phyloP scores from a whole-genome alignment of 2,113 vertebrate genomes.

The Psittacula cyanocephala region DNA sequence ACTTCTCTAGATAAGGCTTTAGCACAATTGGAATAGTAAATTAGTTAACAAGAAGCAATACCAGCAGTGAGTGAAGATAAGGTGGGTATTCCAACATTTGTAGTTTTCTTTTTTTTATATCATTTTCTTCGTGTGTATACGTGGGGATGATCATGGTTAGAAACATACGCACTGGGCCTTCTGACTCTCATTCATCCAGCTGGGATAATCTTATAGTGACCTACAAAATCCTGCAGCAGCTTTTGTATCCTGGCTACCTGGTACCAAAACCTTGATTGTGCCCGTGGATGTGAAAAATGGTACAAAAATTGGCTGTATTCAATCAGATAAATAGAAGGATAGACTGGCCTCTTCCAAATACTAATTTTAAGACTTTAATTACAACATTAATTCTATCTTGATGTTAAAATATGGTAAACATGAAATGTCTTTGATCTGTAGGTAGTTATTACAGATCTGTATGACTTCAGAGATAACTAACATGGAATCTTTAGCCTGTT shows the following conservation, averaged over 20 bases:
- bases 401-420: conserved; percentile 7
- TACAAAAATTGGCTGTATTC: background rate
- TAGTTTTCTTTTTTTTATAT: background rate
- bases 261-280: background rate
- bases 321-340: background rate
- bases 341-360: background rate
- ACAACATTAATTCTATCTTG: background rate
- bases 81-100: background rate
- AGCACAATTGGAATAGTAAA: background rate
- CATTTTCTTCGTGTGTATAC: background rate
- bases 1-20: background rate
- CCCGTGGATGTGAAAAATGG: background rate
- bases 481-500: background rate
- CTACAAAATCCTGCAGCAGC: background rate
- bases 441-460: background rate
- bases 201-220: background rate
- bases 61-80: background rate
- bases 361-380: background rate
- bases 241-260: background rate
- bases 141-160: background rate
- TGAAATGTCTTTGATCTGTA: conserved; percentile 4
- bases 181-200: background rate
- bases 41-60: background rate
- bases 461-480: background rate
- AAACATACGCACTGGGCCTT: background rate